Conservation (phyloP, 2,888 invertebrate species). For the Celastrina argiolus region DNA sequence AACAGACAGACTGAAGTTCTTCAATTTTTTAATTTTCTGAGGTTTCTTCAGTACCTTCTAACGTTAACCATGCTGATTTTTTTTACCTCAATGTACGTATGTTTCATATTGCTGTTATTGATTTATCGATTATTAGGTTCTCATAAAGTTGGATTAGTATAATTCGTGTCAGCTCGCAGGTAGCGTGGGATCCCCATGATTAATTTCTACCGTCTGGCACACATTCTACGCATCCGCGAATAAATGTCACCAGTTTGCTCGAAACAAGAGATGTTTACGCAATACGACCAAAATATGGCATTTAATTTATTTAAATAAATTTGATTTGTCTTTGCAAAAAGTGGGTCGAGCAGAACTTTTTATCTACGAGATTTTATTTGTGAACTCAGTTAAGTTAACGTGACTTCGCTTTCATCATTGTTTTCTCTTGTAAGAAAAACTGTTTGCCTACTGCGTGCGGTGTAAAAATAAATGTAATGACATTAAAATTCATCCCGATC, state of each 20-base stretch:
- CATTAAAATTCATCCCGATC: slow-evolving; percentile 18
- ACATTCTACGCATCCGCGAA: not conserved
- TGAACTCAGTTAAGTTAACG: not conserved
- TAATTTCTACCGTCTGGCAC: slow-evolving; percentile 3
- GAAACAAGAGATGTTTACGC: not conserved
- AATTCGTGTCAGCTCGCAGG: not conserved
- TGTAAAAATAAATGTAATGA: slow-evolving; percentile 16
- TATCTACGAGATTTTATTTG: too few species aligned
- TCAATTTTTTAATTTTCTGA: too few species aligned
- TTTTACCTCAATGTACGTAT: not conserved
- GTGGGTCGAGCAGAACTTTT: not conserved
- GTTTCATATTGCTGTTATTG: not conserved
- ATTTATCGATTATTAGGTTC: not conserved
- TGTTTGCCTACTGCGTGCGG: not conserved
- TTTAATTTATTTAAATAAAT: slow-evolving; percentile 2
- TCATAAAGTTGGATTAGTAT: not conserved
- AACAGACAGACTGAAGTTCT: too few species aligned
- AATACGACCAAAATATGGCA: not conserved
- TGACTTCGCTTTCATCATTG: not conserved
- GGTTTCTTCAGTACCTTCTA: too few species aligned
- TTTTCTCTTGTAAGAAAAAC: not conserved
- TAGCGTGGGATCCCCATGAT: not conserved
- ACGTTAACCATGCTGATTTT: not conserved
- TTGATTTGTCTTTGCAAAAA: not conserved
- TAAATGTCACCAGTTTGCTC: not conserved